Evolutionary conservation across 2,113 vertebrate genomes (phyloP), one percentile per base, ranked within the genome.

Genomic region (Herpetotheres cachinnans): DNA sequence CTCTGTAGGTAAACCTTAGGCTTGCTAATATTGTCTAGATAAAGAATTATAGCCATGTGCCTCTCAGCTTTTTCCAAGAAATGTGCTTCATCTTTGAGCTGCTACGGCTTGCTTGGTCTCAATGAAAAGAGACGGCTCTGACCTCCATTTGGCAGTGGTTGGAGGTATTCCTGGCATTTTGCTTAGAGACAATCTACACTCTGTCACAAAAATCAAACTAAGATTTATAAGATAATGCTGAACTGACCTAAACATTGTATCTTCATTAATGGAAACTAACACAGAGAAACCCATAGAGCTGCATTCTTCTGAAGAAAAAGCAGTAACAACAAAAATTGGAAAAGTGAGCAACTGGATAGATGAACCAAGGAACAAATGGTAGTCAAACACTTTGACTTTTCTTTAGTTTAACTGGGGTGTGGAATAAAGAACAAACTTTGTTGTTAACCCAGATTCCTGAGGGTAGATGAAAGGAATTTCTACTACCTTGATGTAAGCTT

Each of bases 211-310:
- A 95, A 90, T 94, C 72, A 95, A 93, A 93, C 90, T 78, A 94
- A 94, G 93, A 95, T 97, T 97, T 96, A 96, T 94, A 97, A 85
- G 88, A 87, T 91, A 93, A 93, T 93, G 76, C 67, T 94, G 69
- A 93, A 72, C 46, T 82, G 73, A 82, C 80, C 55, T 91, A 93
- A 94, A 74, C 67, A 27, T 92, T 91, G 67, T 67, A 69, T 94
- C 85, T 89, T 93, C 59, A 40, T 77, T 92, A 95, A 83, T 78
- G 59, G 77, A 42, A 96, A 72, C 25, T 50, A 91, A 65, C 42
- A 65, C 38, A 92, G 30, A 73, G n/a, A 84, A 96, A 81, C 5
- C 17, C 49, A 9, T 18, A 21, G 10, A 71, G 7, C 19, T 66
- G 21, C 22, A 52, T 42, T 89, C 19, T 80, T 59, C 42, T 40